A percentile compares a stretch with the other conserved stretches of the same genome.
Conservation (phyloP, 2,888 invertebrate genomes). For the Empis stercorea region DNA sequence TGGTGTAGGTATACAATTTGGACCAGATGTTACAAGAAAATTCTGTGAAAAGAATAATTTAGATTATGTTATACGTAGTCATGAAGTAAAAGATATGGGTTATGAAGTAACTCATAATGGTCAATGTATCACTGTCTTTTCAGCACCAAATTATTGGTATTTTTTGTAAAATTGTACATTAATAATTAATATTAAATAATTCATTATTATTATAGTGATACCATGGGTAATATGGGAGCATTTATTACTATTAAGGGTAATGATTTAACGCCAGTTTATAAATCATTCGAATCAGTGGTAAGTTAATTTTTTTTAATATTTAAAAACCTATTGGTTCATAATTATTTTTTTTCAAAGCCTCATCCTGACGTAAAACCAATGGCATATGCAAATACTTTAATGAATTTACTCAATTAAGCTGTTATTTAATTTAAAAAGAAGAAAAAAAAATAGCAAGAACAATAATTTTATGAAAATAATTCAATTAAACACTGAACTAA, state of each 20-base stretch:
- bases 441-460: neutral
- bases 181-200: neutral
- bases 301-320: conserved; percentile 31
- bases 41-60: conserved; percentile 78
- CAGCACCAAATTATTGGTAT: conserved; percentile 98
- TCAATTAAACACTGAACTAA: neutral
- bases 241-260: conserved; percentile 90
- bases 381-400: conserved; percentile 84
- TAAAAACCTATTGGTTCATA: no score
- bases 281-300: conserved; percentile 90
- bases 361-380: conserved; percentile 96
- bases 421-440: neutral
- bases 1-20: conserved; percentile 97
- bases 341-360: conserved; percentile 56
- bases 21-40: conserved; percentile 84
- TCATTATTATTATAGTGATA: conserved; percentile 63
- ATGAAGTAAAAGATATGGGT: conserved; percentile 94
- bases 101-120: conserved; percentile 92
- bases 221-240: conserved; percentile 98
- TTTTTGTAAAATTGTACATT: neutral
- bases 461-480: neutral
- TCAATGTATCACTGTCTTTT: conserved; percentile 96
- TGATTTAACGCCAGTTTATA: conserved; percentile 81
- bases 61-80: conserved; percentile 90
- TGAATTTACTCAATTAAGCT: conserved; percentile 43